Conservation (phyloP, 2,888 invertebrate species). For the Drosophila aldrichi region DNA sequence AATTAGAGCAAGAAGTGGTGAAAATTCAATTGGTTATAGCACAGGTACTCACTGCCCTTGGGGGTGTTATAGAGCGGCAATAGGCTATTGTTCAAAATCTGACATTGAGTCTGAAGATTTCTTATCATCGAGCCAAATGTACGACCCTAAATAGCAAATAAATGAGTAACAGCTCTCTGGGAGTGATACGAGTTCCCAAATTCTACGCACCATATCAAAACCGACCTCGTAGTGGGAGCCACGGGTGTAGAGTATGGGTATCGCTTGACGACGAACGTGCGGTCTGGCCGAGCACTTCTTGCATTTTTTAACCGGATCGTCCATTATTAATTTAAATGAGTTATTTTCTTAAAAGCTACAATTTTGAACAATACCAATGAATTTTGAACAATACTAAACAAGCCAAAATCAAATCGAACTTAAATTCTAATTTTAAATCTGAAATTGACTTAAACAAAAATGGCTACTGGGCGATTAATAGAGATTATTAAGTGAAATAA, state of each 20-base stretch:
- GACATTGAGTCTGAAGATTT: slow-evolving; percentile 87
- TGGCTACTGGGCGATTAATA: neutral
- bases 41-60: slow-evolving; percentile 87
- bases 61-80: slow-evolving; percentile 90
- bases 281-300: neutral
- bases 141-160: slow-evolving; percentile 88
- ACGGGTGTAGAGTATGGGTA: slow-evolving; percentile 5
- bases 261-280: neutral
- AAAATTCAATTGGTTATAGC: too few species aligned
- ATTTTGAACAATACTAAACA: slow-evolving; percentile 6
- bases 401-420: neutral
- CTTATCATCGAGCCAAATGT: slow-evolving; percentile 91
- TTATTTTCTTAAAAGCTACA: neutral
- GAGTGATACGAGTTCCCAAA: neutral
- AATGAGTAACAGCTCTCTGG: neutral
- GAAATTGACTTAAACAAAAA: neutral
- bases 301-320: neutral
- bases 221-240: slow-evolving; percentile 12
- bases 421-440: neutral
- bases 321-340: neutral
- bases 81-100: slow-evolving; percentile 89
- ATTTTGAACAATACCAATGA: slow-evolving; percentile 3
- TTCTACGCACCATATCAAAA: neutral
- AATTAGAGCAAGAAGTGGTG: neutral
- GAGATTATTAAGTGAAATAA: neutral